These are phyloP conservation scores for Pachyrhynchus sulphureomaculatus DNA, from an alignment of 1,140 invertebrate genomes.

Conservation along the genomic window DNA sequence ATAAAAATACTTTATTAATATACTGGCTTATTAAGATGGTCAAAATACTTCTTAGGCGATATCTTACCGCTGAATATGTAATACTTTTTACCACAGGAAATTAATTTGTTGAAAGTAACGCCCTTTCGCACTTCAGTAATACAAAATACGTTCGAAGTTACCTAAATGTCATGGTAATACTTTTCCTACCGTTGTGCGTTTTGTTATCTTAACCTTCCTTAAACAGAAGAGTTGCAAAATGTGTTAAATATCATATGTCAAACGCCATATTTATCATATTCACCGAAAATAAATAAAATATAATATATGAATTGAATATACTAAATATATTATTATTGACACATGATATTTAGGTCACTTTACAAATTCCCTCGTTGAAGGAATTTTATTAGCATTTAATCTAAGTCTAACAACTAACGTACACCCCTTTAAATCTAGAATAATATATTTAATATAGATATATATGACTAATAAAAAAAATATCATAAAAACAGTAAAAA, in stretches of 20 bases:
- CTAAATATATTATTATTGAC: too few species aligned
- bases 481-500: conserved; percentile 17
- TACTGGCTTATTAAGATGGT: background rate
- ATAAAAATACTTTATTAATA: background rate
- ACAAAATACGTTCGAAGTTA: background rate
- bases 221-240: background rate
- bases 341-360: too few species aligned
- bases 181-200: background rate
- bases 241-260: too few species aligned
- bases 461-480: conserved; percentile 11
- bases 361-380: too few species aligned
- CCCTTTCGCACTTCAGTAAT: background rate
- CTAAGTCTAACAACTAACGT: background rate
- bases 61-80: background rate
- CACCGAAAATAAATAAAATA: too few species aligned
- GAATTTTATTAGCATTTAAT: background rate
- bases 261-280: too few species aligned
- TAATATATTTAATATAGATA: background rate
- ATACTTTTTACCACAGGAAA: background rate
- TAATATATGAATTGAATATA: too few species aligned
- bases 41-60: background rate
- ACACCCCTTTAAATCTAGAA: background rate
- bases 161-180: background rate
- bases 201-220: background rate
- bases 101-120: background rate